A percentile compares a stretch with the other conserved stretches of the same genome.
Conservation (phyloP, 2,888 invertebrate species). For the Pandemis corylana region DNA sequence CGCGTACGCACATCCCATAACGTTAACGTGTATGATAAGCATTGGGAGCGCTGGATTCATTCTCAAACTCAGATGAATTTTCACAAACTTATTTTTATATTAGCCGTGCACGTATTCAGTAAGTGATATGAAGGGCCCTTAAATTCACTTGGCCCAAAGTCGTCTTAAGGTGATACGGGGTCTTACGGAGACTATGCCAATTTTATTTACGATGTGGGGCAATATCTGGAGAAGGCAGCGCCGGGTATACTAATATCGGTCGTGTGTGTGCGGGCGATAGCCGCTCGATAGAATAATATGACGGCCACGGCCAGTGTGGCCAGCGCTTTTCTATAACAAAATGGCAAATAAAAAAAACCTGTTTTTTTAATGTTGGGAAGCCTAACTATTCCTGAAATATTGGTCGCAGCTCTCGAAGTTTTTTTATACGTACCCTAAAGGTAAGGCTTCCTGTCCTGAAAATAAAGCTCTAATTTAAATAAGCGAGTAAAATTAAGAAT, state of each 20-base stretch:
- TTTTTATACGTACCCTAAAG: no score
- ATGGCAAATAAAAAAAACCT: background rate
- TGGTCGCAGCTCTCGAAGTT: no score
- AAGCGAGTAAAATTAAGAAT: no score
- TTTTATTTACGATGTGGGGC: slow-evolving; percentile 78
- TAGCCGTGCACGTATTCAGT: background rate
- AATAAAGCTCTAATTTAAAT: no score
- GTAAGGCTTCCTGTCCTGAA: no score
- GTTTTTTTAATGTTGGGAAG: no score
- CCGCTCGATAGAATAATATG: slow-evolving; percentile 83
- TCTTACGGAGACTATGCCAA: slow-evolving; percentile 51
- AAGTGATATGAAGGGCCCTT: background rate
- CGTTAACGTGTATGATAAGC: background rate
- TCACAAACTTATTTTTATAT: background rate
- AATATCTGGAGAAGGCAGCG: slow-evolving; percentile 80
- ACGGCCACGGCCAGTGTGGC: slow-evolving; percentile 61
- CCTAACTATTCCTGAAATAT: no score
- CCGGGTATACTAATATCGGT: slow-evolving; percentile 78
- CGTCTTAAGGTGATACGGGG: slow-evolving; percentile 64
- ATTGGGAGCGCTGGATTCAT: background rate
- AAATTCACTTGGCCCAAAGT: slow-evolving; percentile 44
- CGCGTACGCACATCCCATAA: background rate
- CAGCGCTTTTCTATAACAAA: background rate
- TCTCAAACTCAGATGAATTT: background rate
- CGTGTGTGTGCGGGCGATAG: slow-evolving; percentile 79